phyloP scores from a whole-genome alignment of 2,888 invertebrate genomes.

The Drosophila birchii region DNA sequence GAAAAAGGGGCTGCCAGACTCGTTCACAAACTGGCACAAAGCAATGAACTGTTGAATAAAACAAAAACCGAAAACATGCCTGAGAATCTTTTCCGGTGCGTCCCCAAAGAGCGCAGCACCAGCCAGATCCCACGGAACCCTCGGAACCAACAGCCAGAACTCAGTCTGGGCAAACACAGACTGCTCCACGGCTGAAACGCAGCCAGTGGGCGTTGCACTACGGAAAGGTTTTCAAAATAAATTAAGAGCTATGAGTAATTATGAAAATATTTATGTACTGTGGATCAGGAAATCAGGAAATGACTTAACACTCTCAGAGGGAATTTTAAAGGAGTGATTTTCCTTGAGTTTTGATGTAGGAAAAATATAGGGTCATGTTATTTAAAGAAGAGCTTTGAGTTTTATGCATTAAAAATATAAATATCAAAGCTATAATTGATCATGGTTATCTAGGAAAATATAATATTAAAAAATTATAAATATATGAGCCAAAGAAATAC shows the following conservation, averaged over 20 bases:
- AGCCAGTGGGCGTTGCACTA: constrained; percentile 62
- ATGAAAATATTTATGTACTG: constrained; percentile 8
- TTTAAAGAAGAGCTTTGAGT: background rate
- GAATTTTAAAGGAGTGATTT: background rate
- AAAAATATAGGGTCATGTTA: background rate
- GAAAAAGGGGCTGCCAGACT: constrained; percentile 58
- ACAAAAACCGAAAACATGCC: constrained; percentile 56
- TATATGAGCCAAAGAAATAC: background rate
- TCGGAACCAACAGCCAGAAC: constrained; percentile 35
- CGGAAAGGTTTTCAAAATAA: constrained; percentile 32
- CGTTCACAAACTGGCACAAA: constrained; percentile 75
- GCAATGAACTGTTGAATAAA: constrained; percentile 75
- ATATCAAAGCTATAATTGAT: no score
- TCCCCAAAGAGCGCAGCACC: constrained; percentile 26
- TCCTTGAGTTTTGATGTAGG: no score
- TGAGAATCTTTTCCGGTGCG: constrained; percentile 76
- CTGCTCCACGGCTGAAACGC: constrained; percentile 6
- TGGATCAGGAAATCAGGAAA: constrained; percentile 10
- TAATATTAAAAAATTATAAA: background rate
- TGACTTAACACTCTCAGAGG: constrained; percentile 2
- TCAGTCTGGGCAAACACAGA: constrained; percentile 60
- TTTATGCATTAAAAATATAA: background rate
- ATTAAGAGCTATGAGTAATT: constrained; percentile 30
- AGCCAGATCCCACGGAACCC: constrained; percentile 13
- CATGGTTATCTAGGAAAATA: background rate